phyloP scores from a whole-genome alignment of 2,113 vertebrate species.

The Gobio gobio region DNA sequence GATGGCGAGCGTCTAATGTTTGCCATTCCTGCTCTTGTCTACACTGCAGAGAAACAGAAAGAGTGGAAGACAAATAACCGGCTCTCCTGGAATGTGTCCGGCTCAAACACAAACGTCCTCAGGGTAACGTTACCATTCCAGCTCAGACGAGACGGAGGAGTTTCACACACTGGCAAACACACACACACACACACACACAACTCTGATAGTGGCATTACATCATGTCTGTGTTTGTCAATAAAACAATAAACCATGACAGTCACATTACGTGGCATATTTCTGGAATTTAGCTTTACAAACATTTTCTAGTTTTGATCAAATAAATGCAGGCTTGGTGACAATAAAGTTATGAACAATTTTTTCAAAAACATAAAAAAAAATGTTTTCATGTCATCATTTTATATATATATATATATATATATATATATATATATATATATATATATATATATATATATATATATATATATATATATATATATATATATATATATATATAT shows the following conservation, averaged over 20 bases:
- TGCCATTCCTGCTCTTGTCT: neutral
- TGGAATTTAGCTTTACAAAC: too few species aligned
- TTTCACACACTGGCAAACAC: neutral
- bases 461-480: too few species aligned
- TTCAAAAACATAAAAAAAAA: too few species aligned
- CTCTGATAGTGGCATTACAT: neutral
- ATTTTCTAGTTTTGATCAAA: too few species aligned
- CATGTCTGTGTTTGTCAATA: neutral
- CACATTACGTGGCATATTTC: neutral
- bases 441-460: too few species aligned
- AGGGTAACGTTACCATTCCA: neutral
- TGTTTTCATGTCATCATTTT: too few species aligned
- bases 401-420: too few species aligned
- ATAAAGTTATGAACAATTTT: too few species aligned
- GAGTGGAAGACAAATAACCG: neutral
- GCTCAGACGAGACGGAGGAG: neutral
- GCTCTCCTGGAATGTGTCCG: neutral
- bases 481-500: too few species aligned
- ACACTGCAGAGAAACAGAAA: constrained; percentile 17
- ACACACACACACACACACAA: neutral
- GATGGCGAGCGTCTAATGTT: neutral
- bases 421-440: too few species aligned
- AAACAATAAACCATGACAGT: neutral
- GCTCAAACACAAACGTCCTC: neutral
- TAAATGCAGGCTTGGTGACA: too few species aligned